Percentiles rank a stretch among this genome's conserved stretches.
These are phyloP conservation scores for Lepidostoma basale DNA, from an alignment of 1,140 invertebrate species.

Conservation along the genomic window DNA sequence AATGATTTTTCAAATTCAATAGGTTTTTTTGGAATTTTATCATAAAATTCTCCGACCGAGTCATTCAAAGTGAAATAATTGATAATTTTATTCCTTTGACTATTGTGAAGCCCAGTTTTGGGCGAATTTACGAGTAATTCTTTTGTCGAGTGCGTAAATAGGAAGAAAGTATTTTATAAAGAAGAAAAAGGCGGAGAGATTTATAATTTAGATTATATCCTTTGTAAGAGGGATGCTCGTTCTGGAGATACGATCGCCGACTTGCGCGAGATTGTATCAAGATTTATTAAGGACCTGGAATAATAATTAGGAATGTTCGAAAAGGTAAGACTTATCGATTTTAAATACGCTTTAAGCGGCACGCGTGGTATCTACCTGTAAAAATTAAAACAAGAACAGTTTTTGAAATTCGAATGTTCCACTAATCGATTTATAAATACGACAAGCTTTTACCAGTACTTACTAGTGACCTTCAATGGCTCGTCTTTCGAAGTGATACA, in stretches of 20 bases:
- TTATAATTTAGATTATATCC: slow-evolving; percentile 1
- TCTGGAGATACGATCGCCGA: background rate
- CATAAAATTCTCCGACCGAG: no score
- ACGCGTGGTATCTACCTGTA: no score
- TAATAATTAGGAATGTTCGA: background rate
- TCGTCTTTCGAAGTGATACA: no score
- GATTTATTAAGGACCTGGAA: background rate
- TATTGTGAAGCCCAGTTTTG: background rate
- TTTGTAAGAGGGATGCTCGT: background rate
- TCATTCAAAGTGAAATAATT: background rate
- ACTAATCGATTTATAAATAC: no score
- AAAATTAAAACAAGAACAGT: no score
- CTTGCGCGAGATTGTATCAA: slow-evolving; percentile 1
- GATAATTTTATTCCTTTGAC: background rate
- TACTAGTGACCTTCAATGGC: no score
- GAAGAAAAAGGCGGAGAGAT: background rate
- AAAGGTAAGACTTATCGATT: background rate
- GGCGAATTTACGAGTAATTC: background rate
- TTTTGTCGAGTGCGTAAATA: background rate
- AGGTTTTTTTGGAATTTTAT: no score
- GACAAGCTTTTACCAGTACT: no score
- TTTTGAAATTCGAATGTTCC: no score
- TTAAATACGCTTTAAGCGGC: no score
- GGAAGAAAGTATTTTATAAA: background rate
- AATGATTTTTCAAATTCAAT: no score